These are phyloP conservation scores for Paracentrotus lividus DNA, from an alignment of 53 echinoderm and acorn worm genomes.

Conservation along the genomic window DNA sequence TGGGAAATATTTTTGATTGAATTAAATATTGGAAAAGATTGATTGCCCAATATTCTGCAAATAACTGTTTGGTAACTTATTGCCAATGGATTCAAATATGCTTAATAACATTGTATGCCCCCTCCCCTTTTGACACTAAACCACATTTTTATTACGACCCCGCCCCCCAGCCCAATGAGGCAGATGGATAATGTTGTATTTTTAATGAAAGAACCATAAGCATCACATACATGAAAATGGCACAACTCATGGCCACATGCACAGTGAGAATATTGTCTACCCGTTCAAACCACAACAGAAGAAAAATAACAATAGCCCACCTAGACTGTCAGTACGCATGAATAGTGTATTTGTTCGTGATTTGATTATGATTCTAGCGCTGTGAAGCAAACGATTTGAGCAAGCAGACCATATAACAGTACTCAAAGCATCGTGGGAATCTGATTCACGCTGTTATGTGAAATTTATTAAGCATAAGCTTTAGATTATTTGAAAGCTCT, in stretches of 20 bases:
- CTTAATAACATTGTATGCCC: too few species aligned
- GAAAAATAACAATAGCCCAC: slow-evolving; percentile 5
- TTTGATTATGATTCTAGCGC: slow-evolving; percentile 10
- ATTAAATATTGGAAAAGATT: too few species aligned
- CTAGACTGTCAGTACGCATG: neutral
- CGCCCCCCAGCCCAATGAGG: too few species aligned
- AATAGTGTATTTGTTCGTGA: neutral
- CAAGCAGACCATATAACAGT: neutral
- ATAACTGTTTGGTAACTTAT: too few species aligned
- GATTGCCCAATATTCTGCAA: too few species aligned
- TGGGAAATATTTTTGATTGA: too few species aligned
- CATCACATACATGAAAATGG: neutral
- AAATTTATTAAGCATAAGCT: neutral
- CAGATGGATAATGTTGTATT: neutral
- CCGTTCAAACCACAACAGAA: neutral
- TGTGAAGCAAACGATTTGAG: neutral
- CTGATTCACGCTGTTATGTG: neutral
- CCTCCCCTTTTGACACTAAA: too few species aligned
- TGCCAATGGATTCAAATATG: too few species aligned
- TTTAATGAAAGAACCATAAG: neutral
- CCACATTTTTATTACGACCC: too few species aligned
- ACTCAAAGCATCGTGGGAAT: slow-evolving; percentile 24
- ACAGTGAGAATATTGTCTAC: slow-evolving; percentile 24
- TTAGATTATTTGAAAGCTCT: neutral
- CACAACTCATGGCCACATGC: neutral